Evolutionary conservation across 2,888 invertebrate genomes (phyloP).

Genomic region (Barypeithes pellucidus): DNA sequence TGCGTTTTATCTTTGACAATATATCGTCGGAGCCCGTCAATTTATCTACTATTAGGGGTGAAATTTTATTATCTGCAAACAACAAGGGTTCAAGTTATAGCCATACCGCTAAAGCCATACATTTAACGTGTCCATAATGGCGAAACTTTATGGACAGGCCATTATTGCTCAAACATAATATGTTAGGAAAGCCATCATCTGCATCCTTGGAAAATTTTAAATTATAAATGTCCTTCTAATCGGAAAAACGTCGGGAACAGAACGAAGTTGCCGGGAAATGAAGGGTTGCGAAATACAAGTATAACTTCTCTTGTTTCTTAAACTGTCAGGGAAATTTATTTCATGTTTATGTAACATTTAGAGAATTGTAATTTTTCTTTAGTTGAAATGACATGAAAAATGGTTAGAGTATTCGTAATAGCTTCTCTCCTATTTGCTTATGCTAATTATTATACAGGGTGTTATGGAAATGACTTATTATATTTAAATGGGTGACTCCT

Average conservation of each 20-base stretch:
- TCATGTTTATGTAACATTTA: conserved; percentile 5
- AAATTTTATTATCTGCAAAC: conserved; percentile 28
- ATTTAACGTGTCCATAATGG: conserved; percentile 12
- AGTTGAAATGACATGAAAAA: neutral
- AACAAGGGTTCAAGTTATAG: conserved; percentile 20
- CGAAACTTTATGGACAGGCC: neutral
- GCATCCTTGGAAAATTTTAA: conserved; percentile 18
- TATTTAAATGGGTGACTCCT: too few species aligned
- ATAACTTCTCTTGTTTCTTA: conserved; percentile 27
- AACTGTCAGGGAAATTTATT: conserved; percentile 18
- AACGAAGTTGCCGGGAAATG: conserved; percentile 23
- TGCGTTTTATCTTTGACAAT: neutral
- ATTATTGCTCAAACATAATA: conserved; percentile 10
- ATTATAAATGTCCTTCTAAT: conserved; percentile 39
- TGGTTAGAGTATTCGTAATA: too few species aligned
- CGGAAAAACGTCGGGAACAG: conserved; percentile 39
- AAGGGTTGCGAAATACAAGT: conserved; percentile 21
- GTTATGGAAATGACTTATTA: too few species aligned
- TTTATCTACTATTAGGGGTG: neutral
- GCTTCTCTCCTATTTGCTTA: too few species aligned
- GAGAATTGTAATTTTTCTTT: conserved; percentile 11
- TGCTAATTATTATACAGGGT: too few species aligned
- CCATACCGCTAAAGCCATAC: neutral
- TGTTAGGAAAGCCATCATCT: conserved; percentile 29
- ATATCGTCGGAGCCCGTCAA: neutral